A percentile compares a stretch with the other conserved stretches of the same genome.
Conservation (phyloP, 2,888 invertebrate genomes). For the Kuschelorhynchus macadamiae region DNA sequence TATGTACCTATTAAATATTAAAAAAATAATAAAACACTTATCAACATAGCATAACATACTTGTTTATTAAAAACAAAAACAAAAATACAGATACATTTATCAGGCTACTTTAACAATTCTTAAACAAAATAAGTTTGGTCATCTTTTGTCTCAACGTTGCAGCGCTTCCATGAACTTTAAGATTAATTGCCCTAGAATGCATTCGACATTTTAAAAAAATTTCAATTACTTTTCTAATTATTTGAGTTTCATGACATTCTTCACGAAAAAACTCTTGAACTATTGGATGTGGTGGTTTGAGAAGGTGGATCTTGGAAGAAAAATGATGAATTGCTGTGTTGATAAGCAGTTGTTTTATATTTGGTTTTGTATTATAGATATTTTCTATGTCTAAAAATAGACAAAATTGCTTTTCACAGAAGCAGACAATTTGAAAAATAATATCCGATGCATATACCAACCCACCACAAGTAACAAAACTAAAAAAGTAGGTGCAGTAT, state of each 20-base stretch:
- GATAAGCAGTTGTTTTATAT: not conserved
- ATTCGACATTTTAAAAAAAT: conserved; percentile 28
- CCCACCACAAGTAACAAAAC: not conserved
- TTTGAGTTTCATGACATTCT: conserved; percentile 32
- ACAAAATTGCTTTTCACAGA: not conserved
- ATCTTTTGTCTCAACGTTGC: conserved; percentile 14
- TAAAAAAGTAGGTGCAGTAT: not conserved
- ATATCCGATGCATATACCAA: not conserved
- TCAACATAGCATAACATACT: too few species aligned
- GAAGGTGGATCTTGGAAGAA: not conserved
- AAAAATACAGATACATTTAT: too few species aligned
- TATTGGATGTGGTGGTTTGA: not conserved
- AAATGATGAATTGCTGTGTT: not conserved
- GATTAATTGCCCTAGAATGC: conserved; percentile 3
- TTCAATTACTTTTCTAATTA: conserved; percentile 19
- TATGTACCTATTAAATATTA: too few species aligned
- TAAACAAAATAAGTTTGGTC: conserved; percentile 12
- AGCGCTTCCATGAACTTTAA: conserved; percentile 16
- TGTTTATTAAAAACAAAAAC: too few species aligned
- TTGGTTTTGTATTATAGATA: not conserved
- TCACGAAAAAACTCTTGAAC: conserved; percentile 5
- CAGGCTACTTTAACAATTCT: too few species aligned
- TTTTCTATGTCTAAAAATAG: not conserved
- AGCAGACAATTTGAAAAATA: not conserved
- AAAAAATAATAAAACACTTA: too few species aligned